Base-by-base conservation (phyloP, 2,113 vertebrate species). In the Indicator indicator region DNA sequence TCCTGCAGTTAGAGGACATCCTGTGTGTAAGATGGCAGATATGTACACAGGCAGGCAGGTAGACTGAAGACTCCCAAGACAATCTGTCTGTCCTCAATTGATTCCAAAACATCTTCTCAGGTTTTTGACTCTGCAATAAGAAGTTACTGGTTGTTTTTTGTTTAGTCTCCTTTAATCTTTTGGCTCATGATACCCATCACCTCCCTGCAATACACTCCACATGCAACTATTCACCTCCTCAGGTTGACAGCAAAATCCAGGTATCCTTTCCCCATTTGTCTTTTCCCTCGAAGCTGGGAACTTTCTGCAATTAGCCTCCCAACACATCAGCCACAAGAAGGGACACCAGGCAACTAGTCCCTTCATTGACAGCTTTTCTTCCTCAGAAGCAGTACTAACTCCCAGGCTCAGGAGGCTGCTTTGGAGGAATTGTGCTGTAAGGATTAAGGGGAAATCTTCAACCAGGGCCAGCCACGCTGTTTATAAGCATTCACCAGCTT, bases 381-480 rank as follows among this genome's bases (percentile, higher is more conserved):
- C 67, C 71, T 78, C 54, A 62, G 89, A 65, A 76, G 68, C 14
- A 2, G 46, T n/a, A 20, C 1, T 59, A 82, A 83, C 63, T n/a
- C 27, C 38, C 50, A 19, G 46, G 82, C 40, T 69, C 63, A 67
- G 55, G 33, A 78, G 46, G 54, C 11, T 72, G 48, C 67, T 78
- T 7, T 1, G 32, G 48, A 67, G 30, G 48, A 88, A 58, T 6
- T 2, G 0, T 1, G 3, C 3, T 18, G 0, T 28, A n/a, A 32
- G 8, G 36, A 76, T 85, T 55, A 63, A 83, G 32, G 20, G 11
- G 8, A 82, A 79, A 93, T 26, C 32, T 87, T 30, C 24, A 82
- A 10, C 48, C 56, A 36, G 11, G 48, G 33, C 74, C 78, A 72
- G 59, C 8, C 11, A 3, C 1, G 0, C 15, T 54, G 11, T 87